Percentiles rank a stretch among this genome's conserved stretches.
Conservation (phyloP, 2,797 vertebrate genomes). For the Nyctibius grandis region DNA sequence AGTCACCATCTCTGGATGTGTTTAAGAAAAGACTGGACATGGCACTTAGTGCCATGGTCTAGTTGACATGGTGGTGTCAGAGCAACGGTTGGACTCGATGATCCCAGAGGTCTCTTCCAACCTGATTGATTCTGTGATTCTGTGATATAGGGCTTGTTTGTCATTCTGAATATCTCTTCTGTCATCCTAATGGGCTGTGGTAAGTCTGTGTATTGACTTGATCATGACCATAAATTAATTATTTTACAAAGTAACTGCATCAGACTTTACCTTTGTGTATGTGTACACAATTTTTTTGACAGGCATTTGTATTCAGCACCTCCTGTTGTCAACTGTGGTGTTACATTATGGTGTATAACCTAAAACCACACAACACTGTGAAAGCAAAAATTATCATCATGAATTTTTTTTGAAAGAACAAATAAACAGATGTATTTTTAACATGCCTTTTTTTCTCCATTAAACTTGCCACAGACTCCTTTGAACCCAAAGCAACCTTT, state of each 20-base stretch:
- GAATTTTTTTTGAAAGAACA: neutral
- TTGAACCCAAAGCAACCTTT: neutral
- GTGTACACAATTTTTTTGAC: neutral
- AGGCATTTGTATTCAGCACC: neutral
- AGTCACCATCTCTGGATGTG: too few relatives aligned
- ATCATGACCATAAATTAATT: neutral
- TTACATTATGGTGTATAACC: rapidly evolving
- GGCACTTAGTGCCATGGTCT: too few relatives aligned
- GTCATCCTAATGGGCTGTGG: neutral
- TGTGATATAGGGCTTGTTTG: neutral
- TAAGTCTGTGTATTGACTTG: neutral
- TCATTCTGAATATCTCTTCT: neutral
- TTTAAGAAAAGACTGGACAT: too few relatives aligned
- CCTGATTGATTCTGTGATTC: too few relatives aligned
- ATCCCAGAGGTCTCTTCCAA: too few relatives aligned
- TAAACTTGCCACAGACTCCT: neutral
- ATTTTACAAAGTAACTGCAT: neutral
- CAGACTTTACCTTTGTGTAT: neutral
- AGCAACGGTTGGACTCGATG: too few relatives aligned
- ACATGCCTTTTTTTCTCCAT: neutral
- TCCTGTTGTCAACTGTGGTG: neutral
- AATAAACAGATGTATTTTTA: neutral
- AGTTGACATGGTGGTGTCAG: too few relatives aligned
- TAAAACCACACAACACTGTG: rapidly evolving
- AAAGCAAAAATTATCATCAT: neutral